phyloP scores from a whole-genome alignment of 1,140 invertebrate species.

The Nephila pilipes region DNA sequence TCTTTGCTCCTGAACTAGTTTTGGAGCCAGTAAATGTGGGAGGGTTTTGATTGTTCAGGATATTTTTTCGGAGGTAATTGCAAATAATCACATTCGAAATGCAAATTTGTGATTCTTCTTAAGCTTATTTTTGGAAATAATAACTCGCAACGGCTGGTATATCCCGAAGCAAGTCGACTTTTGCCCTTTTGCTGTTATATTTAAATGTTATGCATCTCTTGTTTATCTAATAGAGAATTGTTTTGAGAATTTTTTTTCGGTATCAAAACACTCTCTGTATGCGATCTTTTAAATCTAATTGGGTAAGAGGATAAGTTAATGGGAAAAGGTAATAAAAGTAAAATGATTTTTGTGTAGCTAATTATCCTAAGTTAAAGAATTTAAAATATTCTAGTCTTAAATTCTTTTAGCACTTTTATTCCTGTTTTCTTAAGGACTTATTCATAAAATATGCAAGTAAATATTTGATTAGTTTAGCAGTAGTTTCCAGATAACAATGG shows the following conservation, averaged over 20 bases:
- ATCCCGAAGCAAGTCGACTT: neutral
- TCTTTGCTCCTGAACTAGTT: slow-evolving; percentile 1
- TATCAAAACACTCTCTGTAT: neutral
- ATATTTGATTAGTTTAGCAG: neutral
- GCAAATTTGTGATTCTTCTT: neutral
- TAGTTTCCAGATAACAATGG: neutral
- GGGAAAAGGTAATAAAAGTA: neutral
- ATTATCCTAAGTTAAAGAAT: neutral
- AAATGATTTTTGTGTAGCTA: neutral
- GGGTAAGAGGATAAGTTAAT: neutral
- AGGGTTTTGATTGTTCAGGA: neutral
- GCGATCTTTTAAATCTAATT: neutral
- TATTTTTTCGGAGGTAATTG: neutral
- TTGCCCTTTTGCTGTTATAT: neutral
- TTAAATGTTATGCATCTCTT: neutral
- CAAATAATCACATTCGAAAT: slow-evolving; percentile 29
- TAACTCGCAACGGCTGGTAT: neutral
- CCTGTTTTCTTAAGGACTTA: neutral
- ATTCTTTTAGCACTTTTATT: neutral
- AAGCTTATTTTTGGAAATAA: neutral
- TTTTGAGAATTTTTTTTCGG: neutral
- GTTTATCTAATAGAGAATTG: neutral
- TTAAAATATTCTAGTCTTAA: neutral
- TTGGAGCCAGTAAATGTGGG: neutral
- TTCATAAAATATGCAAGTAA: neutral